Evolutionary conservation across 2,113 vertebrate species (phyloP), one percentile per base, ranked within the genome.

Genomic region (Camarhynchus parvulus): DNA sequence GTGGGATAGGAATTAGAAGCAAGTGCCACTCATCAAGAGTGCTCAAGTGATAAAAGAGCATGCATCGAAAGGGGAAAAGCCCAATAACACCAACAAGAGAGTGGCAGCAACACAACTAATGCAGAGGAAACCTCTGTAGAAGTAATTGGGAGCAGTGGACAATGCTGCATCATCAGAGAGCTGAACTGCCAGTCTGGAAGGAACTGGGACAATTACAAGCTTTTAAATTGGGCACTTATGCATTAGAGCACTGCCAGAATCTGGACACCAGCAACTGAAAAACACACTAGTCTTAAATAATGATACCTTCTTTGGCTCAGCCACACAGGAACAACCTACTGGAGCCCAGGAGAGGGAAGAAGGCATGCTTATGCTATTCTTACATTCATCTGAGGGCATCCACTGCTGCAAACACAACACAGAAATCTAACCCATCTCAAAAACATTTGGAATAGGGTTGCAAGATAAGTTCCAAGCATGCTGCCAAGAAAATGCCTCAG

Each of bases 131-230:
- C 33, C 13, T 81, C 88, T 59, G 50, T 27, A 83, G 83, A 62
- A 88, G 15, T 33, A 39, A 90, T 70, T 63, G 49, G 33, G 61
- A 89, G 52, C 35, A 74, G 69, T 19, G 35, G 55, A 88, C 68
- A 92, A 41, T 59, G 89, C 75, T 94, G 85, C 46, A 80, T 94
- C 92, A 90, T 59, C 86, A 81, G 88, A 79, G 10, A 85, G 58
- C 35, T 41, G 73, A 78, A 52, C 39, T 85, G 63, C 52, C 86
- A 83, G 33, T 67, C 63, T 63, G 77, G 73, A 94, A 89, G 64
- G 15, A 88, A 44, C 50, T 74, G n/a, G 56, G 72, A 83, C 64
- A 52, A 64, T n/a, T 42, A 30, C 42, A 74, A n/a, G 52, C 61
- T 94, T 93, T 89, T 81, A 90, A 89, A 50, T 12, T 78, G 69